These are phyloP conservation scores for Melieria picta DNA, from an alignment of 2,888 invertebrate genomes.

Conservation along the genomic window DNA sequence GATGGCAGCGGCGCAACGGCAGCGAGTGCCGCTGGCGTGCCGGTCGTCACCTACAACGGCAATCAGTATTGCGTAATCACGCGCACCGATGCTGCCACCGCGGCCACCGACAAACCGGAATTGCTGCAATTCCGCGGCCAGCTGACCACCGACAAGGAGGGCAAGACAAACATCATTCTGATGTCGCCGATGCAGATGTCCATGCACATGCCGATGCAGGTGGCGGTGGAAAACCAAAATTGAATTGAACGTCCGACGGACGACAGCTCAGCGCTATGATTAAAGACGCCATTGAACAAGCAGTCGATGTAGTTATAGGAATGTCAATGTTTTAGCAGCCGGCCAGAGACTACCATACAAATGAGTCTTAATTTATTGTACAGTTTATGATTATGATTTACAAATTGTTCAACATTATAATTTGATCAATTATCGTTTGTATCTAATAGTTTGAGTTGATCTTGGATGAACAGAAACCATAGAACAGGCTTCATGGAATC, in stretches of 20 bases:
- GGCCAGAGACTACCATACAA: too few relatives aligned
- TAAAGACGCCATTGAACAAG: constrained; percentile 19
- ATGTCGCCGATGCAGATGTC: constrained; percentile 57
- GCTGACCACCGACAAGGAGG: constrained; percentile 47
- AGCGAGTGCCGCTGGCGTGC: constrained; percentile 48
- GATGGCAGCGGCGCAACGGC: constrained; percentile 32
- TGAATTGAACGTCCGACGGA: constrained; percentile 9
- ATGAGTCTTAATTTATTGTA: too few relatives aligned
- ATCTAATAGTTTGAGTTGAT: too few relatives aligned
- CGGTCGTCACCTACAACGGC: constrained; percentile 61
- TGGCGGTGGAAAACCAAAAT: constrained; percentile 30
- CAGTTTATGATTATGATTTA: too few relatives aligned
- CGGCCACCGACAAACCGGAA: constrained; percentile 48
- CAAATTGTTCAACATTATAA: too few relatives aligned
- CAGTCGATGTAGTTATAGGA: too few relatives aligned
- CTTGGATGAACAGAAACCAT: too few relatives aligned
- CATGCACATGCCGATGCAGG: constrained; percentile 36
- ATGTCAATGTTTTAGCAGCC: too few relatives aligned
- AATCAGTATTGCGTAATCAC: constrained; percentile 61
- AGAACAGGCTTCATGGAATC: too few relatives aligned
- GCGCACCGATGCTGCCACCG: constrained; percentile 39
- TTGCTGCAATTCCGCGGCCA: constrained; percentile 48
- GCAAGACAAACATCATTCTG: constrained; percentile 57
- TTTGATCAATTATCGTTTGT: too few relatives aligned
- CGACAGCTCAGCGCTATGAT: constrained; percentile 6